Base-by-base conservation (phyloP, 2,113 vertebrate species). In the Megalops atlanticus region DNA sequence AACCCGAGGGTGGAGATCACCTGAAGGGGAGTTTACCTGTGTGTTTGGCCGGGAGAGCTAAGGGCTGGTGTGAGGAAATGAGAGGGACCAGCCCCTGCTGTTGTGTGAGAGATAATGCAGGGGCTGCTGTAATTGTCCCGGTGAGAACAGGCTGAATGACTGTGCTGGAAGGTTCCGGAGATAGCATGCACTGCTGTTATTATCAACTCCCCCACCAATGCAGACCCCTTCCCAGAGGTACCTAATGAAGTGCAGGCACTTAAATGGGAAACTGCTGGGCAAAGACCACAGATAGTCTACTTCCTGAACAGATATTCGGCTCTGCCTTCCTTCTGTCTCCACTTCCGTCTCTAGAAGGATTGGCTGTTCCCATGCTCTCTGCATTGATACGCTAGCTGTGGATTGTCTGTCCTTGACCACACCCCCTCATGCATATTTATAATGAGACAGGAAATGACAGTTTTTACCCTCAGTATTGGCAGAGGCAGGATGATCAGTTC, bases 141-240 rank as follows among this genome's bases (percentile, higher is more conserved):
- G 86, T 84, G 89, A 86, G 69, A 89, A 87, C 85, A 74, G 84
- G 86, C 88, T 79, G 89, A 85, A 90, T 94, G 93, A 95, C 92
- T 91, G 93, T 90, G 87, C 84, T 11, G 90, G 91, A 45, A 45
- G 85, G 81, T 88, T 92, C 92, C 94, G 85, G 85, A 91, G 88
- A 89, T 89, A 90, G 88, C 93, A 90, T 94, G 90, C 87, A 93
- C 92, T 92, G 89, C 92, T 92, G 90, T 94, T 93, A 95, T 96
- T 95, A 95, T 94, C 95, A 94, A 10, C 38, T 24, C n/a, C 18
- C 35, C 74, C 41, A 49, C 38, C 76, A 77, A 40, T 78, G 52
- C 33, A 35, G 49, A 4, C 52, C 43, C 75, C 74, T 45, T 35
- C 16, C 33, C 10, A 43, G 16, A 76, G 15, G 75, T 43, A 31